Evolutionary conservation across 2,797 vertebrate genomes (phyloP), one percentile per base, ranked within the genome.

Genomic region (Onychomys arenicola): DNA sequence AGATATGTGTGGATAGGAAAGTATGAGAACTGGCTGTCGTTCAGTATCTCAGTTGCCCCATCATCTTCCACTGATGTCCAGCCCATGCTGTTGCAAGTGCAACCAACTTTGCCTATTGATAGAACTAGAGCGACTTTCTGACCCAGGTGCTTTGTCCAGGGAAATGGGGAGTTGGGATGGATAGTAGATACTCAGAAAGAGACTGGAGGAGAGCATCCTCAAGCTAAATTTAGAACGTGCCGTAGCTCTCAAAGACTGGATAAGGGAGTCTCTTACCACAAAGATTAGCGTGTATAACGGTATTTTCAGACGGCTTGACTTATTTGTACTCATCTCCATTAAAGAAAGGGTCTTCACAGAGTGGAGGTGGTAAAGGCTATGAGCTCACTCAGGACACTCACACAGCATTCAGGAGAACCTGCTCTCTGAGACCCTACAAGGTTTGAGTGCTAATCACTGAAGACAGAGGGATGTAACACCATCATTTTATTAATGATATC

Each of bases 241-340:
- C 27, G 0, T 0, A 82, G 73, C 16, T 27, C 16, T 6, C 46
- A 49, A 46, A 34, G 13, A 23, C 75, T 40, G 32, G 19, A 13
- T 3, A 14, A 40, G 71, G 6, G 19, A 52, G 7, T 14, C 27
- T 0, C 0, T 8, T n/a, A 49, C 1, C 0, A 63, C 0, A 32
- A 86, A 16, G 3, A 34, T 5, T 0, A 40, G 37, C 16, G 2
- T 10, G 19, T 5, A 23, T 37, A 55, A 75, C 77, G 40, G 21
- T 43, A 8, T 7, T 2, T 86, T 3, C 1, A 17, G 63, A n/a
- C n/a, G 43, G 34, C 21, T 46, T 27, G 23, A 14, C 19, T 29
- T 32, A 21, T 55, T 21, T 40, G 27, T 5, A 37, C 46, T 5
- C 1, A n/a, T 52, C 3, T 12, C 49, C 27, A 6, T 3, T 0